phyloP scores from a whole-genome alignment of 2,888 invertebrate genomes.

The Drosophila conformis region DNA sequence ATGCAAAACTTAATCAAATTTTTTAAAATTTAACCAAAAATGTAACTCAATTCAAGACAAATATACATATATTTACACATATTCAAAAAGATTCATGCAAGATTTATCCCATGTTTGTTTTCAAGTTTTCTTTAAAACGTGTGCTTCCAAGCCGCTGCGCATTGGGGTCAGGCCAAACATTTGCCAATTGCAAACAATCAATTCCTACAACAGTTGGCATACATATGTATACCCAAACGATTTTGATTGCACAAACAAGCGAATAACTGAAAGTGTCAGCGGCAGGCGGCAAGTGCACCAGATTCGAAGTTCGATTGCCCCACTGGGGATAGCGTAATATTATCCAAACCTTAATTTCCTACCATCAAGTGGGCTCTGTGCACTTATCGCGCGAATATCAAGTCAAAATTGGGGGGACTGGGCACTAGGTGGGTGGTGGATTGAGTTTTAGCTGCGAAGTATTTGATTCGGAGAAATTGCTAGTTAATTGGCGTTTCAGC shows the following conservation, averaged over 20 bases:
- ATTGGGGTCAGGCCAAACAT: slow-evolving; percentile 49
- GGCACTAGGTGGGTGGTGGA: background rate
- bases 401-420: background rate
- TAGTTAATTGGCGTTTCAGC: slow-evolving; percentile 78
- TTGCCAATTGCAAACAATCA: slow-evolving; percentile 35
- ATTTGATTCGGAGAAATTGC: slow-evolving; percentile 56
- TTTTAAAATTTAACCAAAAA: background rate
- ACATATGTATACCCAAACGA: background rate
- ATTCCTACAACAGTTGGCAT: slow-evolving; percentile 23
- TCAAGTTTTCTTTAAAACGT: slow-evolving; percentile 20
- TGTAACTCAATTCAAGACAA: slow-evolving; percentile 4
- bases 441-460: slow-evolving; percentile 32
- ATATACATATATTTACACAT: background rate
- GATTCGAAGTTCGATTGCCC: slow-evolving; percentile 41
- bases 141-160: slow-evolving; percentile 43
- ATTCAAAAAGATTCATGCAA: background rate
- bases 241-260: slow-evolving; percentile 25
- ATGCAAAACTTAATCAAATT: background rate
- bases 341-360: slow-evolving; percentile 47
- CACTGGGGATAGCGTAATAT: slow-evolving; percentile 13
- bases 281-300: slow-evolving; percentile 60
- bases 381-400: slow-evolving; percentile 49
- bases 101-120: slow-evolving; percentile 1
- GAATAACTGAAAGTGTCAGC: slow-evolving; percentile 39
- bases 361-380: slow-evolving; percentile 29